Base-by-base conservation (phyloP, 1,140 invertebrate genomes). In the Aradophagus sp. region DNA sequence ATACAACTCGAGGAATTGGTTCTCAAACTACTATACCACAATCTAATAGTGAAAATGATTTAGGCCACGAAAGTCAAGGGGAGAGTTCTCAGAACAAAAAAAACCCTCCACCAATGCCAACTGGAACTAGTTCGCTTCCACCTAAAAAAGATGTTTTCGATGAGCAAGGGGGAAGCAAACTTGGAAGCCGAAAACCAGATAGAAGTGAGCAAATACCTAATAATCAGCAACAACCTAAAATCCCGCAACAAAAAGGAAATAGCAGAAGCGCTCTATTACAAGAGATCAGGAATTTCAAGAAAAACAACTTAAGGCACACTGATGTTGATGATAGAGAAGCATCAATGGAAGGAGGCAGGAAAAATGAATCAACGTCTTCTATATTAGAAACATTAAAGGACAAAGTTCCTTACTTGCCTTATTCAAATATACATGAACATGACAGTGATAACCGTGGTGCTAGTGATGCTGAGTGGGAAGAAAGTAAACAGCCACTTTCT, bases 191-290 rank as follows among this genome's bases (percentile, higher is more conserved):
- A 42, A 42, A 20, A 42, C 11, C 39, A 42, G 39, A 42, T 42
- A 42, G 19, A 20, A 42, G 19, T 42, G 23, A 42, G 39, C 39
- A 42, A 42, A 42, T 12, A 42, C 39, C 39, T 42, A 42, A 42
- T 42, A 42, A 42, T 42, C 39, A 42, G 39, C 39, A 42, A 35
- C 34, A 35, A 35, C 34, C 15, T 42, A 15, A 42, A 42, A 42
- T 10, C 13, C 39, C 3, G 39, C 39, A 42, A 42, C 39, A 42
- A 42, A 23, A 42, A 42, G 23, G 39, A 42, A 42, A 42, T 12
- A 34, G 12, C 31, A 34, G 10, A 14, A 14, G 31, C 26, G 10
- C 6, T 29, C 26, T 29, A 8, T 29, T 29, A 29, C 26, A 29
- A 29, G 26, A 29, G 5, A 29, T 29, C 26, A 29, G 26, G n/a